Conservation (phyloP, 2,113 vertebrate genomes). For the Gallinago undulata region DNA sequence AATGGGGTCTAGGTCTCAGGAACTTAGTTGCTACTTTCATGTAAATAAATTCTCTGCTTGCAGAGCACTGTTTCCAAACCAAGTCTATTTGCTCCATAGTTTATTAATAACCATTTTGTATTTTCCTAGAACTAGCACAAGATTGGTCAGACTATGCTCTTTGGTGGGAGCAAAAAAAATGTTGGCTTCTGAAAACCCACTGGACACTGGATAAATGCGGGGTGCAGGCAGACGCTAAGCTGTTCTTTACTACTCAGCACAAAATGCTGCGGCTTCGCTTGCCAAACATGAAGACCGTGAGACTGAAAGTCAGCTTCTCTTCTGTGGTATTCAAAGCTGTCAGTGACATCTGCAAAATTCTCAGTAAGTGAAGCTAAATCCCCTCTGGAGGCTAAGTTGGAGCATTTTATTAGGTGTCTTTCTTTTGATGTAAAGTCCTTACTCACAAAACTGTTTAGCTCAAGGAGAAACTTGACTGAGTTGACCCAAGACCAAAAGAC, state of each 20-base stretch:
- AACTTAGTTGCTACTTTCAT: background rate
- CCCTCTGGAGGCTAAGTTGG: background rate
- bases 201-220: constrained; percentile 97
- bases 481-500: background rate
- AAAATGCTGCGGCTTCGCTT: constrained; percentile 89
- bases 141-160: constrained; percentile 97
- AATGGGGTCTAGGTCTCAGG: background rate
- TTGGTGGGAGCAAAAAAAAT: constrained; percentile 95
- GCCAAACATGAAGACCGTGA: constrained; percentile 89
- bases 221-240: constrained; percentile 91
- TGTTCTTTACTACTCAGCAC: constrained; percentile 92
- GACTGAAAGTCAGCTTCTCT: constrained; percentile 89
- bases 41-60: background rate
- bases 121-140: constrained; percentile 79
- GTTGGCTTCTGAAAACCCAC: constrained; percentile 95
- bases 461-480: background rate
- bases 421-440: background rate
- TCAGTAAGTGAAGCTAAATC: constrained; percentile 83
- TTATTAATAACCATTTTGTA: background rate
- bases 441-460: background rate
- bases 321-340: constrained; percentile 89
- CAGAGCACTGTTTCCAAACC: background rate
- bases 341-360: constrained; percentile 86
- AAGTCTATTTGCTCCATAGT: background rate
- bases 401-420: background rate